These are phyloP conservation scores for Cistogaster globosa DNA, from an alignment of 2,888 invertebrate species.

Conservation along the genomic window DNA sequence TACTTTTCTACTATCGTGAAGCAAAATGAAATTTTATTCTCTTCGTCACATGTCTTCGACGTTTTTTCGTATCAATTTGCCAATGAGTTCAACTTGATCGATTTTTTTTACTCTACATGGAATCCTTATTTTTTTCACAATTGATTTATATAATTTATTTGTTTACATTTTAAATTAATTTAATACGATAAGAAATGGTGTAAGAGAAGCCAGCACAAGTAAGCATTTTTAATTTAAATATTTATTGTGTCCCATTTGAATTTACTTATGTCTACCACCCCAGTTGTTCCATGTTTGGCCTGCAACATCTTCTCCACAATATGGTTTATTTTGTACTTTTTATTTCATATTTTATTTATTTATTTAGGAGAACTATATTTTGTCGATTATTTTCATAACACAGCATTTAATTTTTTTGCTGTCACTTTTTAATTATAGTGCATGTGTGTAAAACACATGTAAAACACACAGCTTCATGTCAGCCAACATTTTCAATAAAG, in stretches of 20 bases:
- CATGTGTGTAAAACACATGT: constrained; percentile 73
- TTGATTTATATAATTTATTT: too few relatives aligned
- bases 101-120: too few relatives aligned
- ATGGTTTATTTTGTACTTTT: constrained; percentile 65
- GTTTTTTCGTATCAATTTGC: too few relatives aligned
- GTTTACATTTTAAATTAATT: too few relatives aligned
- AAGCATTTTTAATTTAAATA: constrained; percentile 10
- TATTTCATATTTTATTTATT: constrained; percentile 49
- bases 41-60: too few relatives aligned
- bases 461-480: constrained; percentile 67
- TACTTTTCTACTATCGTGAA: too few relatives aligned
- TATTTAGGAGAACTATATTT: constrained; percentile 54
- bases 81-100: too few relatives aligned
- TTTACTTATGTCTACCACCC: constrained; percentile 50
- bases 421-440: constrained; percentile 78
- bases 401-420: constrained; percentile 74
- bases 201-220: background rate
- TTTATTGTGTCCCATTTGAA: constrained; percentile 44
- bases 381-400: constrained; percentile 75
- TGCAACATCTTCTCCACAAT: constrained; percentile 45
- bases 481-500: constrained; percentile 49
- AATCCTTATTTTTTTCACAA: too few relatives aligned
- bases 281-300: constrained; percentile 65
- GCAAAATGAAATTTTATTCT: too few relatives aligned
- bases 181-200: constrained; percentile 34